These are phyloP conservation scores for Myanophis thanlyinensis DNA, from an alignment of 2,113 vertebrate species.

Conservation along the genomic window DNA sequence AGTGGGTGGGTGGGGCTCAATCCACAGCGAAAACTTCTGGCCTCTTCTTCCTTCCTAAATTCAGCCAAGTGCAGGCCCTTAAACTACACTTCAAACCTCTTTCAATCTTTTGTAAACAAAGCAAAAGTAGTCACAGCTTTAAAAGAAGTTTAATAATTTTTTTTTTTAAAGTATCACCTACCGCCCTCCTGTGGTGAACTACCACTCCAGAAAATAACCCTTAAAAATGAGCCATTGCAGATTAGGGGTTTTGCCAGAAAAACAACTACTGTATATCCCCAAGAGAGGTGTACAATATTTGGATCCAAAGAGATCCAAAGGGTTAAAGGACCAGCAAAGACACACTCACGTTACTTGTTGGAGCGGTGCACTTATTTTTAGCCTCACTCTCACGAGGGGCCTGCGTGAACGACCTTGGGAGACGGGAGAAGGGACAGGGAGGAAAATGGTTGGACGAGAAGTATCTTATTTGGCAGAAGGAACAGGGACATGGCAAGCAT, in stretches of 20 bases:
- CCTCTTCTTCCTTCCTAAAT: background rate
- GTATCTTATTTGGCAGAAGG: too few species aligned
- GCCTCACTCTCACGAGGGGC: background rate
- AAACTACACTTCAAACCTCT: background rate
- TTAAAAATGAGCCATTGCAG: background rate
- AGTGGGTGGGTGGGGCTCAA: background rate
- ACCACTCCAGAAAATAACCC: background rate
- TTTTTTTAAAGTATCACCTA: background rate
- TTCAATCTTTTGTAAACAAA: background rate
- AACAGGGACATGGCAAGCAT: too few species aligned
- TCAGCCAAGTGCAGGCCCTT: background rate
- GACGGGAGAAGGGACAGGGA: background rate
- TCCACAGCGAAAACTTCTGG: background rate
- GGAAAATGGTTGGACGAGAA: background rate
- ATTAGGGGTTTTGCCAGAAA: background rate
- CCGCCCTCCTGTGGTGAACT: conserved; percentile 9
- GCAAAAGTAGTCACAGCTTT: background rate
- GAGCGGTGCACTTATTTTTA: background rate
- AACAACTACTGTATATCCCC: background rate
- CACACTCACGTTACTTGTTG: background rate
- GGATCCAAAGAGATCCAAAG: background rate
- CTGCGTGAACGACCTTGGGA: background rate
- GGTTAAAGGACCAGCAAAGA: background rate
- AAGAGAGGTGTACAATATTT: background rate
- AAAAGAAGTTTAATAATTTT: background rate